phyloP scores from a whole-genome alignment of 2,113 vertebrate species.

The Corythornis vintsioides region DNA sequence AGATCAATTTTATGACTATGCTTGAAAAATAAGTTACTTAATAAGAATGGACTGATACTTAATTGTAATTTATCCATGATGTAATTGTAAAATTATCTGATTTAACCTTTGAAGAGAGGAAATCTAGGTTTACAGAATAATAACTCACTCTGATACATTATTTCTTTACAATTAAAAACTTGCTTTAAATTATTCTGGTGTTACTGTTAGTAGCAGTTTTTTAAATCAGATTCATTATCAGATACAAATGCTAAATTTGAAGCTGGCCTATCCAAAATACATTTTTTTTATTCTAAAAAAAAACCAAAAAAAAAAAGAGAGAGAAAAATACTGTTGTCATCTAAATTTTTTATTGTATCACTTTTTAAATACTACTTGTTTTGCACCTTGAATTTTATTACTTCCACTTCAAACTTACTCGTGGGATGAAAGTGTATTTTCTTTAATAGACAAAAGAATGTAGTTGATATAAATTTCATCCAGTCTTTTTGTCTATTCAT shows the following conservation, averaged over 20 bases:
- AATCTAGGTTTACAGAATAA: background rate
- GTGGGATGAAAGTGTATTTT: slow-evolving; percentile 6
- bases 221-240: background rate
- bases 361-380: background rate
- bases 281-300: background rate
- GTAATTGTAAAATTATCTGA: background rate
- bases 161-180: background rate
- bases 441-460: background rate
- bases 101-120: background rate
- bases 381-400: background rate
- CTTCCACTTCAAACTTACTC: background rate
- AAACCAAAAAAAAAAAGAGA: background rate
- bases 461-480: slow-evolving; percentile 37
- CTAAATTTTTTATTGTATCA: background rate
- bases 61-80: background rate
- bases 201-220: background rate
- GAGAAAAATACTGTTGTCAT: background rate
- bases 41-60: background rate
- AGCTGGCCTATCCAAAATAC: background rate
- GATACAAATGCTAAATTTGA: background rate
- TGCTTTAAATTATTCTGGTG: background rate
- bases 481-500: slow-evolving; percentile 62
- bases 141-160: background rate
- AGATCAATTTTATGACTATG: background rate
- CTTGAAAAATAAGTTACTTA: background rate